Percentiles rank a stretch among this genome's conserved stretches.
Evolutionary conservation across 2,888 invertebrate genomes (phyloP).

Genomic region (Tetramorium bicarinatum): DNA sequence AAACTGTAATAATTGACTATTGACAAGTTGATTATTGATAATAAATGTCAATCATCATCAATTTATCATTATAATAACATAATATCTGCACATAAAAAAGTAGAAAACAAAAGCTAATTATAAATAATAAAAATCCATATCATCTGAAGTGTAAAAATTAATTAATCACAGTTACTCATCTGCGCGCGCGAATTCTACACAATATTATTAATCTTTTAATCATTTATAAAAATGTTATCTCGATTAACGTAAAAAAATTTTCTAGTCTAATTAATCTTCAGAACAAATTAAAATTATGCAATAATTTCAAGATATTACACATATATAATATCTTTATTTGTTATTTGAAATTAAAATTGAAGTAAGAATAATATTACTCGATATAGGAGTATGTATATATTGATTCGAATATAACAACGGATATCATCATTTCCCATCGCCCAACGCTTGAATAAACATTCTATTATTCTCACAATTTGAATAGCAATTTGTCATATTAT

Average conservation of each 20-base stretch:
- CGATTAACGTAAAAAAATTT: background rate
- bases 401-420: background rate
- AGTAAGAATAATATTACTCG: background rate
- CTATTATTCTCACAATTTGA: slow-evolving; percentile 22
- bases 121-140: background rate
- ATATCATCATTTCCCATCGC: slow-evolving; percentile 7
- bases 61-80: background rate
- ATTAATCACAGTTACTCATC: background rate
- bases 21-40: background rate
- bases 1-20: background rate
- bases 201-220: background rate
- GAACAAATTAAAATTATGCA: background rate
- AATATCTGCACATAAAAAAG: background rate
- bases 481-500: background rate
- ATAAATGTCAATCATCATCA: background rate
- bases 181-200: background rate
- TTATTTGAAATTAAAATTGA: background rate
- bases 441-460: background rate
- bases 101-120: background rate
- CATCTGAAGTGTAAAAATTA: background rate
- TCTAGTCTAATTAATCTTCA: background rate
- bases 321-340: background rate
- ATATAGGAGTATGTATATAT: background rate
- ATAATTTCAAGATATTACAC: background rate
- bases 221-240: background rate